phyloP scores from a whole-genome alignment of 2,888 invertebrate species.

The Drosophila stalkeri region DNA sequence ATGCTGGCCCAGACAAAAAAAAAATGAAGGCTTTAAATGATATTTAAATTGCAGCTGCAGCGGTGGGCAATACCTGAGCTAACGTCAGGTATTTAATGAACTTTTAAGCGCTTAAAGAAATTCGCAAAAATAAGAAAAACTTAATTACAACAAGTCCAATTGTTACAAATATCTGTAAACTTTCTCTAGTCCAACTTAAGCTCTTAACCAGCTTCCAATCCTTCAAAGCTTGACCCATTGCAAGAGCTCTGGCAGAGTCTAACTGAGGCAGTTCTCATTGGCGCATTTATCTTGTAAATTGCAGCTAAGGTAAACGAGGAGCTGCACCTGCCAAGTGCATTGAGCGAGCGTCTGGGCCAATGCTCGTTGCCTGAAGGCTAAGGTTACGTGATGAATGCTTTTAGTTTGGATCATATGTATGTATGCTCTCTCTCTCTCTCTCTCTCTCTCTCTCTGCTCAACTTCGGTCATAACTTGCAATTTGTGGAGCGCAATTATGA shows the following conservation, averaged over 20 bases:
- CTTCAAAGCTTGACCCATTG: constrained; percentile 1
- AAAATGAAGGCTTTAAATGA: constrained; percentile 29
- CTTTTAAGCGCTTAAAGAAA: background rate
- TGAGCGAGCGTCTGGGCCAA: constrained; percentile 28
- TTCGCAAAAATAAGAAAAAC: background rate
- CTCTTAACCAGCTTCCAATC: background rate
- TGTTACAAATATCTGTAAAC: background rate
- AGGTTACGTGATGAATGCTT: constrained; percentile 61
- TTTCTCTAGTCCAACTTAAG: background rate
- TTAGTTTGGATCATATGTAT: constrained; percentile 44
- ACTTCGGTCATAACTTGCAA: constrained; percentile 77
- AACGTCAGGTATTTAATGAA: background rate
- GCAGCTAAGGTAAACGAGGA: constrained; percentile 30
- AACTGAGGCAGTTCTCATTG: constrained; percentile 24
- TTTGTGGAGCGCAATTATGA: constrained; percentile 77
- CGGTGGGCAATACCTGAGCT: background rate
- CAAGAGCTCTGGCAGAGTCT: background rate
- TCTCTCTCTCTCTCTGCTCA: constrained; percentile 32
- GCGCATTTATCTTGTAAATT: constrained; percentile 45
- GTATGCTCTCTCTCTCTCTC: no score
- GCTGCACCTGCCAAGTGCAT: constrained; percentile 41
- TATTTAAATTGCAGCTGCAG: constrained; percentile 43
- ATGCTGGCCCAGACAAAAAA: constrained; percentile 37
- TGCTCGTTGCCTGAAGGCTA: background rate
- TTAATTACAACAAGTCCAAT: constrained; percentile 7